Evolutionary conservation across 2,113 vertebrate genomes (phyloP), one percentile per base, ranked within the genome.

Genomic region (Synchiropus splendidus): DNA sequence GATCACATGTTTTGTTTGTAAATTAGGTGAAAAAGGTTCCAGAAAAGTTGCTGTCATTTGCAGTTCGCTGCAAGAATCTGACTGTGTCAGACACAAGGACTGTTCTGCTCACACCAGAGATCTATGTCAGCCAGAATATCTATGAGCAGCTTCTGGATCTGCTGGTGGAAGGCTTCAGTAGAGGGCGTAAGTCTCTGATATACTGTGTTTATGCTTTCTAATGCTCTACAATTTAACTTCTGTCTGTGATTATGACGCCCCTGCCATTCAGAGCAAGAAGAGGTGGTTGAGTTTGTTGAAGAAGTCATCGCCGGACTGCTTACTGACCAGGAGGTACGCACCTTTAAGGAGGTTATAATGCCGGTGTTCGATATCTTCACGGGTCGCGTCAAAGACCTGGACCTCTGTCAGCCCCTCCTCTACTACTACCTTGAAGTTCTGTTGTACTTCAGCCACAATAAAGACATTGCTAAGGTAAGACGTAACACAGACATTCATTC

Each of bases 11-110:
- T 4, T 27, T 8, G 21, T 27, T 27, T 27, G 21, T 27, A 6
- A 40, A 34, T 12, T 75, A 99, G 95, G 89, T 98, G 56, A 98
- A 88, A 31, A 99, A 97, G 74, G 93, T 98, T 21, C 95, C 94
- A 0, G 95, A 99, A 83, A 94, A 97, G 54, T 79, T 97, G 18
- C 81, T 96, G 38, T 85, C 91, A 1, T 96, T 89, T 1, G 94
- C 93, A 0, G 75, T 97, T 35, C 90, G 88, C 58, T 99, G 94
- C 69, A 90, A 90, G 51, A 89, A 90, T 59, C 84, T 99, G 62
- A 86, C 88, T 0, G 84, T 99, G 47, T 93, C 92, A 0, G 95
- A 99, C 61, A 72, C 89, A 0, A 81, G 85, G 11, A 99, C 95
- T 0, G 89, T 94, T 14, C 84, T 99, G 6, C 92, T 99, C 41